phyloP scores from a whole-genome alignment of 1,140 invertebrate species.

The Theocolax elegans region DNA sequence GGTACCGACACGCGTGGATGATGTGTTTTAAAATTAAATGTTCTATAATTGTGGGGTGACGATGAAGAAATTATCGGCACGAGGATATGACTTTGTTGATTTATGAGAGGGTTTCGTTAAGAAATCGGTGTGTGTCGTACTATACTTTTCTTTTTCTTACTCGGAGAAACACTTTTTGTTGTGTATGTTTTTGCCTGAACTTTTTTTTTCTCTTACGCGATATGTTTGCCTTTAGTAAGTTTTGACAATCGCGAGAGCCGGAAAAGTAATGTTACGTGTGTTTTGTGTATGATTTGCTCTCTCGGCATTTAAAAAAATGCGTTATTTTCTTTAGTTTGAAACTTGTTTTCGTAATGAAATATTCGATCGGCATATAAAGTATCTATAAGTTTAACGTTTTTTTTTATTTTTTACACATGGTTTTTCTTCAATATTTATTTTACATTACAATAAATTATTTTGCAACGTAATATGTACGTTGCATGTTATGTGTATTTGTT shows the following conservation, averaged over 20 bases:
- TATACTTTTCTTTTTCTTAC: background rate
- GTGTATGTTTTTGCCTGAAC: background rate
- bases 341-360: no score
- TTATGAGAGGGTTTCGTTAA: slow-evolving; percentile 9
- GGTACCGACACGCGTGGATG: background rate
- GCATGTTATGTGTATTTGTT: no score
- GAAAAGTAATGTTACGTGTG: slow-evolving; percentile 10
- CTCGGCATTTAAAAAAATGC: background rate
- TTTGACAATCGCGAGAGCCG: slow-evolving; percentile 32
- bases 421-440: no score
- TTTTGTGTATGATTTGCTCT: background rate
- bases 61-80: slow-evolving; percentile 14
- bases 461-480: no score
- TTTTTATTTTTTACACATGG: no score
- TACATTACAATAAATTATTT: no score
- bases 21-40: slow-evolving; percentile 39
- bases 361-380: no score
- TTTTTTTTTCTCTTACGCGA: background rate
- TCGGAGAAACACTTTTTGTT: background rate
- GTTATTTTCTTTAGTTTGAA: background rate
- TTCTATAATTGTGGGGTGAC: slow-evolving; percentile 27
- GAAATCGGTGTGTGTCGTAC: no score
- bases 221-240: slow-evolving; percentile 24
- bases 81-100: slow-evolving; percentile 21
- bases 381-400: no score